Percentiles rank a stretch among this genome's conserved stretches.
phyloP scores from a whole-genome alignment of 2,888 invertebrate species.

The Ceriagrion tenellum region DNA sequence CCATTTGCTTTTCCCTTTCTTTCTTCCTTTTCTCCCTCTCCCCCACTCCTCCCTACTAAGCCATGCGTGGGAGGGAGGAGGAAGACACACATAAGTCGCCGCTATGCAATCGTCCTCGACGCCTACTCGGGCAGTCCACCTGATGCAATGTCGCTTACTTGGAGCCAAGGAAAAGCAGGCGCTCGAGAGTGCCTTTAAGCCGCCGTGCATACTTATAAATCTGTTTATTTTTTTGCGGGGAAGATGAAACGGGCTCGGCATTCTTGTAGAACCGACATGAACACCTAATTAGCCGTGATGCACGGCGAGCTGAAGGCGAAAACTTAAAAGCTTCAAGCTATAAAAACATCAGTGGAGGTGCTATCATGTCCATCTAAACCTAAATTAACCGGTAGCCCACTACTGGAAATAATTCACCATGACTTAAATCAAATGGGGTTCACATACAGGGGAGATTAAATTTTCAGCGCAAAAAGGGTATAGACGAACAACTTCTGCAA shows the following conservation, averaged over 20 bases:
- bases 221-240: neutral
- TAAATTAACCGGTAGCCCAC: no score
- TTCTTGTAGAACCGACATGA: neutral
- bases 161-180: constrained; percentile 4
- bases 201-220: neutral
- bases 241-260: neutral
- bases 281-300: no score
- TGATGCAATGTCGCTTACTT: neutral
- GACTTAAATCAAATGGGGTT: no score
- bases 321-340: no score
- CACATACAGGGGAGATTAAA: no score
- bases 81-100: neutral
- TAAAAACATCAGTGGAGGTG: no score
- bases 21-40: no score
- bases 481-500: no score
- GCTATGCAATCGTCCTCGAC: neutral
- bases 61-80: neutral
- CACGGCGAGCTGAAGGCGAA: no score
- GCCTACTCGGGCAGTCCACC: neutral
- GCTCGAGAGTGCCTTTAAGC: neutral
- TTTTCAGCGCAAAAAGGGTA: no score
- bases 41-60: neutral
- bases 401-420: no score
- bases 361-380: no score
- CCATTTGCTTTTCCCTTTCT: constrained; percentile 9